Conservation (phyloP, 2,888 invertebrate genomes). For the Drosophila yooni region DNA sequence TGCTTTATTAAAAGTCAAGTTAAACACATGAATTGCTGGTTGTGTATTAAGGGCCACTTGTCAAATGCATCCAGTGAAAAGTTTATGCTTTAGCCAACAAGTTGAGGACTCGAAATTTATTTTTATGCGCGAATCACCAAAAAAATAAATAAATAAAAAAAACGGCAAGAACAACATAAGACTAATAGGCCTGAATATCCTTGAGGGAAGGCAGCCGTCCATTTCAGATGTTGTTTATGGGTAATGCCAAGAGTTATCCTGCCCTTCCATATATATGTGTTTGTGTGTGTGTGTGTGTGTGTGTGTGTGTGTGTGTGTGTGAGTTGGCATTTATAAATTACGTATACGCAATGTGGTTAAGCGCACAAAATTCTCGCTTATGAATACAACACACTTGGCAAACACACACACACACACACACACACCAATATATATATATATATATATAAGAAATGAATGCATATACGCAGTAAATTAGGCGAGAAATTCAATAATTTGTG, state of each 20-base stretch:
- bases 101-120: conserved; percentile 38
- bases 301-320: conserved; percentile 13
- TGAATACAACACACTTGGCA: conserved; percentile 51
- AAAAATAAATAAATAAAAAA: neutral
- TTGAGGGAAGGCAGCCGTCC: conserved; percentile 22
- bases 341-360: conserved; percentile 72
- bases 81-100: conserved; percentile 21
- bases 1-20: conserved; percentile 56
- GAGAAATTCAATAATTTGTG: conserved; percentile 67
- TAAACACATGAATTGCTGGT: conserved; percentile 36
- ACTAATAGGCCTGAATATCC: conserved; percentile 43
- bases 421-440: neutral
- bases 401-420: neutral
- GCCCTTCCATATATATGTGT: conserved; percentile 4
- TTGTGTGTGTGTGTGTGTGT: conserved; percentile 2
- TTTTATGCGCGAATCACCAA: conserved; percentile 28
- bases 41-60: conserved; percentile 33
- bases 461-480: conserved; percentile 63
- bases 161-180: conserved; percentile 16
- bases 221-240: conserved; percentile 35
- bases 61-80: conserved; percentile 40
- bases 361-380: conserved; percentile 65
- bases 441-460: conserved; percentile 10
- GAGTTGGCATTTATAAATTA: conserved; percentile 66
- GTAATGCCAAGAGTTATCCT: conserved; percentile 24